Base-by-base conservation (phyloP, 2,888 invertebrate genomes). In the Agrotis puta region DNA sequence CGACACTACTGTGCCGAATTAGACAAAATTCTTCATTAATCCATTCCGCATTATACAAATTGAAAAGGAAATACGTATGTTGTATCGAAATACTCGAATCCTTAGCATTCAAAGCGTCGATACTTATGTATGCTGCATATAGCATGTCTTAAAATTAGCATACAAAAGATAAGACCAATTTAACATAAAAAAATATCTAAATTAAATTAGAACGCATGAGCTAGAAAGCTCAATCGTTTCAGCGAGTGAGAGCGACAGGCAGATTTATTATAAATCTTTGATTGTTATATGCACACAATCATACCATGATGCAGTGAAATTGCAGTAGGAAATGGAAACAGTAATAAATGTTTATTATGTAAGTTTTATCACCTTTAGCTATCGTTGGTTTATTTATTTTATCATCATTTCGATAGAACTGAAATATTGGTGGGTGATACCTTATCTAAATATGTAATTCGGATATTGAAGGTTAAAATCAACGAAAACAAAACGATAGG, bases 41-140 rank as follows among this genome's bases (percentile, higher is more conserved):
- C 24, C 33, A 50, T 48, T 1, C 2, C 11, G 33, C 18, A 47
- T 20, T 0, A 58, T 22, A 67, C 0, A 20, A 47, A 14, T 43
- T 54, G 7, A 58, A 70, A 80, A 18, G 47, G 62, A 47, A 81
- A 70, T 70, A 70, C 43, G 68, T 59, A 50, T 81, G 50, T 50
- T 16, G 16, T 62, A 57, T 39, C n/a, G n/a, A n/a, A 33, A 7
- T 27, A 27, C 27, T 27, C 27, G 27, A 27, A 27, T 27, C 4
- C 0, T 27, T 27, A 27, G 33, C 33, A 33, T 33, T 33, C 39
- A 39, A 39, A 39, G 2, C 33, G 2, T 11, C 39, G 39, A 11
- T 39, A 11, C n/a, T n/a, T 39, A 11, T 39, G 9, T 33, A 33
- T 33, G 33, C 33, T 33, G 7, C 33, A 33, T 33, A 27, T 27